Conservation (phyloP, 2,797 vertebrate species). For the Sylvilagus floridanus region DNA sequence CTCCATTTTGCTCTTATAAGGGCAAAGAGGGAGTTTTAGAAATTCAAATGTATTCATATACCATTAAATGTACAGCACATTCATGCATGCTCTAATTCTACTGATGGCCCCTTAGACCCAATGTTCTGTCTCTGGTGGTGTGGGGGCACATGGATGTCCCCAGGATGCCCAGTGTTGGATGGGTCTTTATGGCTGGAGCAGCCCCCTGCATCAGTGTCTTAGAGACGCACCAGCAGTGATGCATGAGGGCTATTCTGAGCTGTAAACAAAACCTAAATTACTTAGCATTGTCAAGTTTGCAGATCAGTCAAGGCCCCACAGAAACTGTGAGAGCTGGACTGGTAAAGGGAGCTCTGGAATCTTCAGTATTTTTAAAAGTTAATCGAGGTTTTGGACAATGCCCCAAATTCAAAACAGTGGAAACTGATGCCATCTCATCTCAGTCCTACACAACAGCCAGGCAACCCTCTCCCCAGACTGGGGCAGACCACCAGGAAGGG, state of each 20-base stretch:
- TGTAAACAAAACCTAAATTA: not conserved
- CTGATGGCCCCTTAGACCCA: not conserved
- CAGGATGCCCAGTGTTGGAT: not conserved
- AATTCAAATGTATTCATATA: not conserved
- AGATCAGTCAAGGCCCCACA: not conserved
- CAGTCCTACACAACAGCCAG: constrained; percentile 1
- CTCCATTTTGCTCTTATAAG: not conserved
- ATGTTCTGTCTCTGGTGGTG: not conserved
- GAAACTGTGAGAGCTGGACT: not conserved
- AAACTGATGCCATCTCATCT: constrained; percentile 65
- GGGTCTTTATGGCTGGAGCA: not conserved
- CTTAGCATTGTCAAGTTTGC: not conserved
- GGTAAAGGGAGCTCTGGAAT: not conserved
- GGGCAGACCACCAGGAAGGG: constrained; percentile 79
- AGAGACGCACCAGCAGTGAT: not conserved
- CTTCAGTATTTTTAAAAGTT: constrained; percentile 3
- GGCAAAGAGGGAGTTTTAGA: not conserved
- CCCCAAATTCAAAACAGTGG: not conserved
- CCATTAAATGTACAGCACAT: not conserved
- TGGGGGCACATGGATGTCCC: not conserved
- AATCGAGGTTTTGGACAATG: constrained; percentile 63
- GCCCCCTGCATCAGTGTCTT: not conserved
- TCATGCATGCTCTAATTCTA: not conserved
- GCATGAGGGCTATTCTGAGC: not conserved
- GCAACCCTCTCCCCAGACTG: constrained; percentile 28